phyloP scores from a whole-genome alignment of 2,797 vertebrate species.

The Hipposideros larvatus region DNA sequence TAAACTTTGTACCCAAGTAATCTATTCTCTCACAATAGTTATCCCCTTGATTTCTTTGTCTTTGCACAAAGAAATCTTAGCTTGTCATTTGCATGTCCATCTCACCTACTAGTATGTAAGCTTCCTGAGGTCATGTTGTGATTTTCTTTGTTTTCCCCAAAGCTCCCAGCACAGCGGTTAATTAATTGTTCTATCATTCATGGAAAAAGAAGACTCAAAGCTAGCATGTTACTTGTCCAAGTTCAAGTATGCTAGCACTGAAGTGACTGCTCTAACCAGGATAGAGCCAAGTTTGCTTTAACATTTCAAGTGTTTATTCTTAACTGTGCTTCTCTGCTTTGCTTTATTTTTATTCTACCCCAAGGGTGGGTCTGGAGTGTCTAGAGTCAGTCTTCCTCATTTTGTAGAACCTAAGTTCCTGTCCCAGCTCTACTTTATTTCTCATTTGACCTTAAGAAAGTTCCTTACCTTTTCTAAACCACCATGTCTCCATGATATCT shows the following conservation, averaged over 20 bases:
- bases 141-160: neutral
- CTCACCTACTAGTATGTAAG: neutral
- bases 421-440: neutral
- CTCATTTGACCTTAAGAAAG: neutral
- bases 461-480: neutral
- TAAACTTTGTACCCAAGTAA: neutral
- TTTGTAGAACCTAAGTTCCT: neutral
- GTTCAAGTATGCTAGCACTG: neutral
- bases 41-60: neutral
- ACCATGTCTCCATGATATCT: neutral
- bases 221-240: neutral
- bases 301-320: neutral
- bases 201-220: constrained; percentile 13
- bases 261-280: neutral
- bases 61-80: rapidly evolving
- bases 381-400: neutral
- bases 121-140: neutral
- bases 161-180: neutral
- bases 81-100: neutral
- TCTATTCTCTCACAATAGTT: neutral
- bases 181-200: neutral
- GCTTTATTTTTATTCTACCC: neutral
- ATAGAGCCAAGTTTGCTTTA: neutral
- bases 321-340: neutral
- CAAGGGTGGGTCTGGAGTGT: neutral